Conservation (phyloP, 2,888 invertebrate species). For the Caenorhabditis parvicauda region DNA sequence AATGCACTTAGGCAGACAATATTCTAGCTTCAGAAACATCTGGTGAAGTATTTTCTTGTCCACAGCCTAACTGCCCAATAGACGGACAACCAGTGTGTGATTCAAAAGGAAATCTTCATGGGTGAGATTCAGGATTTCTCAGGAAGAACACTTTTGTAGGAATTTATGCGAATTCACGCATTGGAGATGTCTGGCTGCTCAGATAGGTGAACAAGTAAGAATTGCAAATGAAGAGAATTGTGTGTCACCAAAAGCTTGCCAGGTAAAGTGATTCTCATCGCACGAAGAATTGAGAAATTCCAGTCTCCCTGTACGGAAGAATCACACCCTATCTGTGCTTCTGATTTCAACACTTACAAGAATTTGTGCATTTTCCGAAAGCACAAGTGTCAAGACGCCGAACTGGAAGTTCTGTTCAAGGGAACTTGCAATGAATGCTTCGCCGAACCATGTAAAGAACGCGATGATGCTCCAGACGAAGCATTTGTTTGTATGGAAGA, state of each 20-base stretch:
- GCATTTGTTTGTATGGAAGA: conserved; percentile 53
- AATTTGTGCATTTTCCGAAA: conserved; percentile 35
- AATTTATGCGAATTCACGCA: conserved; percentile 47
- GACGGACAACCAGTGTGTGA: conserved; percentile 36
- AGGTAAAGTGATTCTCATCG: conserved; percentile 2
- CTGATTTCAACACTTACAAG: conserved; percentile 32
- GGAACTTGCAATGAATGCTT: conserved; percentile 52
- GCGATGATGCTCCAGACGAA: conserved; percentile 43
- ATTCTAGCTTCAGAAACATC: no score
- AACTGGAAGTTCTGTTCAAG: conserved; percentile 42
- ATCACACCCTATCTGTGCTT: conserved; percentile 29
- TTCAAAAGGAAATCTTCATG: conserved; percentile 32
- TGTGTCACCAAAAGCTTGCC: conserved; percentile 23
- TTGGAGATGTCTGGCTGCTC: conserved; percentile 54
- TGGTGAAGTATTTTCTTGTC: conserved; percentile 32
- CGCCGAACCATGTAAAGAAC: conserved; percentile 45
- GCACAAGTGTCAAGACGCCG: conserved; percentile 27
- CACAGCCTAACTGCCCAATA: conserved; percentile 38
- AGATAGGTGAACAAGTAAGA: conserved; percentile 30
- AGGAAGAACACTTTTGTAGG: conserved; percentile 8
- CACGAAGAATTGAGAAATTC: background rate
- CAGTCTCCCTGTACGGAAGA: conserved; percentile 18
- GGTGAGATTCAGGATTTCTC: conserved; percentile 5
- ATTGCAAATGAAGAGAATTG: conserved; percentile 31
- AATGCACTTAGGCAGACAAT: no score